Percentiles rank a stretch among this genome's conserved stretches.
These are phyloP conservation scores for Tetraneura akinire DNA, from an alignment of 1,140 invertebrate species.

Conservation along the genomic window DNA sequence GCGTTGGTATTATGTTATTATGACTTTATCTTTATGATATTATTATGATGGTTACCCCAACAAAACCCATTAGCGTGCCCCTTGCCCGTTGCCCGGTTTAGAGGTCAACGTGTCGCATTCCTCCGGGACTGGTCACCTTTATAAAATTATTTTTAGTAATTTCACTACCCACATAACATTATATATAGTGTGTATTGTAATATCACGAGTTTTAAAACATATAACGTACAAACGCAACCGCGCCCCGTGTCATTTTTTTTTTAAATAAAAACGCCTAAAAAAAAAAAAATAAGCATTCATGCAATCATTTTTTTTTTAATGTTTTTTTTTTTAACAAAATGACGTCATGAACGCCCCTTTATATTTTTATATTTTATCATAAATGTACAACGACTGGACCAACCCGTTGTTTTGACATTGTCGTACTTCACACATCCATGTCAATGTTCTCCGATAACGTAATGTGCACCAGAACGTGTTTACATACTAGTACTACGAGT, in stretches of 20 bases:
- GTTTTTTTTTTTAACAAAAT: neutral
- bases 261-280: neutral
- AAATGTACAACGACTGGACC: neutral
- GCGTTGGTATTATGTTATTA: neutral
- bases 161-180: conserved; percentile 34
- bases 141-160: neutral
- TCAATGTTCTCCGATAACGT: neutral
- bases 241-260: conserved; percentile 1
- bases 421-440: neutral
- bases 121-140: conserved; percentile 34
- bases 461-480: neutral
- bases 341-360: conserved; percentile 4
- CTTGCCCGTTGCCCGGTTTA: conserved; percentile 32
- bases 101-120: conserved; percentile 46
- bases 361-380: too few species aligned
- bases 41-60: neutral
- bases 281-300: neutral
- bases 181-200: neutral
- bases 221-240: neutral
- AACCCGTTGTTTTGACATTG: conserved; percentile 6
- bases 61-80: conserved; percentile 33
- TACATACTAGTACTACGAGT: too few species aligned
- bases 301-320: neutral
- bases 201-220: neutral
- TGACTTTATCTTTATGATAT: too few species aligned